Conservation (phyloP, 2,888 invertebrate genomes). For the Fragum fragum region DNA sequence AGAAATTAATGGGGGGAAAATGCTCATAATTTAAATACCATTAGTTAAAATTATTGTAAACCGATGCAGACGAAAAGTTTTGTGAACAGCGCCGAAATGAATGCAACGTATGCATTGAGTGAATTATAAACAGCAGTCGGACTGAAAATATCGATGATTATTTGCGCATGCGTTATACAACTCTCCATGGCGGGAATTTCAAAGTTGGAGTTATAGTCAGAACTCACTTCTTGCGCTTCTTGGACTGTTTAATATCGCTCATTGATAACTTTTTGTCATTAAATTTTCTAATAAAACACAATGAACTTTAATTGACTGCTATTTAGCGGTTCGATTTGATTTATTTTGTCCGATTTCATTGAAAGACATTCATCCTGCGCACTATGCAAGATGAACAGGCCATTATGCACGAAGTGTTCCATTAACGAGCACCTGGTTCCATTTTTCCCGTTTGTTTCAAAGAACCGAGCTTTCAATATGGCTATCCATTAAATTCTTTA, state of each 20-base stretch:
- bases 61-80: conserved; percentile 18
- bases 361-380: conserved; percentile 51
- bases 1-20: background rate
- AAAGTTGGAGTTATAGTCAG: conserved; percentile 25
- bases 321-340: conserved; percentile 52
- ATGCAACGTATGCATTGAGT: conserved; percentile 5
- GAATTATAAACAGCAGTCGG: conserved; percentile 3
- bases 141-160: conserved; percentile 51
- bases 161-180: conserved; percentile 60
- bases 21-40: conserved; percentile 7
- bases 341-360: conserved; percentile 54
- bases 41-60: conserved; percentile 16
- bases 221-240: conserved; percentile 24
- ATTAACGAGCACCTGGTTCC: conserved; percentile 59
- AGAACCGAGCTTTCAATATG: conserved; percentile 65
- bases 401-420: conserved; percentile 47
- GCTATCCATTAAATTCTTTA: conserved; percentile 82
- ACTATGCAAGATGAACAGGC: conserved; percentile 38
- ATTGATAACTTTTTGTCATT: conserved; percentile 58
- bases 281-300: conserved; percentile 64
- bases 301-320: conserved; percentile 54
- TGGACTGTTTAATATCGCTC: conserved; percentile 49
- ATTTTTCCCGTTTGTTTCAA: conserved; percentile 67
- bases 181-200: conserved; percentile 57
- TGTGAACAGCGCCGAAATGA: conserved; percentile 4